Base-by-base conservation (phyloP, 2,797 vertebrate genomes). In the Argyrosomus regius region DNA sequence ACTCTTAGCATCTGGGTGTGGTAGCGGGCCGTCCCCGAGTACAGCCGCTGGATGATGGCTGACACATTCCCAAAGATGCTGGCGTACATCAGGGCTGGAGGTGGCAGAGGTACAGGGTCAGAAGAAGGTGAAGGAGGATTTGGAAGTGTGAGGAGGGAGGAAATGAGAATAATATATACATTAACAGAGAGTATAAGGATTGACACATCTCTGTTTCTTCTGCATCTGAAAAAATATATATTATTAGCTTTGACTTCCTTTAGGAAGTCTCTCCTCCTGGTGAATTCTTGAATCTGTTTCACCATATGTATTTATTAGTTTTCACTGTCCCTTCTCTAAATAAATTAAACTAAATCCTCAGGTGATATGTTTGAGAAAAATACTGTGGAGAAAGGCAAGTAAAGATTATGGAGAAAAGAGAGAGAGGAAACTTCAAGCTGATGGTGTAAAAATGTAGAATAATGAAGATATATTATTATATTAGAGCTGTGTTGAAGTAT, bases 11-110 rank as follows among this genome's bases (percentile, higher is more conserved):
- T 97, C 94, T 97, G 97, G 0, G 96, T 97, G 95, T 97, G 96
- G 90, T 97, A 97, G 31, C 97, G 95, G 3, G 97, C 97, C 0
- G 97, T 97, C 48, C 97, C 97, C 0, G 96, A 98, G 91, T 97
- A 98, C 14, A 97, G 91, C 5, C 97, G 93, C 94, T 97, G 97
- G 93, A 97, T 98, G 89, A 97, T 98, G 77, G 97, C 97, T 0
- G 97, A 98, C 35, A 97, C 96, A 3, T 97, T 97, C 52, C 97
- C 96, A 17, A 98, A 97, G 91, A 98, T 98, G 43, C 97, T 97
- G 95, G 96, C 96, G 0, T 97, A 98, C 96, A 98, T 97, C 70
- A 97, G 93, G 0, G 97, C 97, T 97, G 90, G 0, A 63, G 22
- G 75, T 57, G 14, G 64, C 12, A 31, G 56, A 14, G n/a, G 35